Conservation (phyloP, 2,888 invertebrate species). For the Dasypolia templi region DNA sequence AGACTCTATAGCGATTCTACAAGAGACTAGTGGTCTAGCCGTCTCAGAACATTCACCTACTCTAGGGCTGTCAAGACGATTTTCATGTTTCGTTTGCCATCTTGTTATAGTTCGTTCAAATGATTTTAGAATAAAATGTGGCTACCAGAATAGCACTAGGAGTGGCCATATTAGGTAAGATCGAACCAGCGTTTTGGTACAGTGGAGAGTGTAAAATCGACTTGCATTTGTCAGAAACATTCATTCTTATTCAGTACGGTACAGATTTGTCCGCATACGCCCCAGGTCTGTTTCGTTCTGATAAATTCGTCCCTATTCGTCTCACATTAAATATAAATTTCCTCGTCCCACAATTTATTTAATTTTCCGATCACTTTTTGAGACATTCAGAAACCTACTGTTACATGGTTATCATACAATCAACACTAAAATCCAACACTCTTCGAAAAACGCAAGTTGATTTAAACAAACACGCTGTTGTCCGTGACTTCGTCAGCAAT, state of each 20-base stretch:
- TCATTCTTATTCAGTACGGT: too few species aligned
- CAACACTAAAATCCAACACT: background rate
- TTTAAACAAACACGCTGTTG: too few species aligned
- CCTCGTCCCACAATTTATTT: background rate
- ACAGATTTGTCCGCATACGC: too few species aligned
- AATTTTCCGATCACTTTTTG: background rate
- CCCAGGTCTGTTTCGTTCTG: too few species aligned
- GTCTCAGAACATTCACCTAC: conserved; percentile 40
- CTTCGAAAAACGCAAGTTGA: background rate
- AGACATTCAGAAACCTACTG: background rate
- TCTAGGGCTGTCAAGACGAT: conserved; percentile 33
- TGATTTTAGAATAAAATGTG: background rate
- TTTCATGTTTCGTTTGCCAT: background rate
- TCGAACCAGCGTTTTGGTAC: background rate
- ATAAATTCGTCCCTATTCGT: too few species aligned
- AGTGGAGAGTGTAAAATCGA: background rate
- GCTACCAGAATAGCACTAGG: background rate
- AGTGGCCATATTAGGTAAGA: background rate
- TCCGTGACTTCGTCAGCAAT: too few species aligned
- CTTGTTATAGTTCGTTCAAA: background rate
- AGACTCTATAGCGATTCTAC: conserved; percentile 26
- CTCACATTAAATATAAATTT: too few species aligned
- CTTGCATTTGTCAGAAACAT: background rate
- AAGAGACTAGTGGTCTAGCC: conserved; percentile 35
- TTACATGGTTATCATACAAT: background rate